Evolutionary conservation across 1,140 invertebrate genomes (phyloP).

Genomic region (Lepidotrigona ventralis): DNA sequence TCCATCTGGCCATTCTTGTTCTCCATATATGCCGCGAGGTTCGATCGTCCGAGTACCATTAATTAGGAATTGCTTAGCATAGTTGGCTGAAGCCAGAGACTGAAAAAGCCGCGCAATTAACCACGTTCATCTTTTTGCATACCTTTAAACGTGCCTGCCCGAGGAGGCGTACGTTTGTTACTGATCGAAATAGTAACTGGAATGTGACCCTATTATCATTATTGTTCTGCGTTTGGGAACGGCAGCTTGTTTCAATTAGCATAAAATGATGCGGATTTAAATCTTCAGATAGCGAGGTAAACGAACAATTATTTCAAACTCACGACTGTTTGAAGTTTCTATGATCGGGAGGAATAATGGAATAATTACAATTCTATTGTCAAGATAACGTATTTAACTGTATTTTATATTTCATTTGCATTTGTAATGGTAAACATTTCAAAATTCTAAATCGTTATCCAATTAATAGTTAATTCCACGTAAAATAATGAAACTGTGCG

Average conservation of each 20-base stretch:
- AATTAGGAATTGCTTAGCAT: constrained; percentile 35
- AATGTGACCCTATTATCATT: constrained; percentile 19
- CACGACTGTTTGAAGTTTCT: not conserved
- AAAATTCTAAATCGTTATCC: too few relatives aligned
- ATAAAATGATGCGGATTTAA: not conserved
- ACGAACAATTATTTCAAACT: not conserved
- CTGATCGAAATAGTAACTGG: not conserved
- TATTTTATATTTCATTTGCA: too few relatives aligned
- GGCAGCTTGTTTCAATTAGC: not conserved
- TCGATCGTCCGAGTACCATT: not conserved
- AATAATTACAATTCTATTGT: too few relatives aligned
- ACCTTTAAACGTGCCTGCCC: not conserved
- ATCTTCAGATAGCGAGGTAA: not conserved
- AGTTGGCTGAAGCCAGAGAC: not conserved
- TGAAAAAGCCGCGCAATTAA: constrained; percentile 37
- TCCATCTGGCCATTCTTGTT: constrained; percentile 15
- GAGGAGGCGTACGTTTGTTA: constrained; percentile 7
- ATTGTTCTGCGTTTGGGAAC: not conserved
- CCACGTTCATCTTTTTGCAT: constrained; percentile 27
- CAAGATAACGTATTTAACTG: too few relatives aligned
- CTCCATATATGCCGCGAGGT: constrained; percentile 8
- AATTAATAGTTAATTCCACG: too few relatives aligned
- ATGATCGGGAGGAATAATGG: too few relatives aligned
- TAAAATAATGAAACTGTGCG: too few relatives aligned
- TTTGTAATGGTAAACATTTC: too few relatives aligned